phyloP scores from a whole-genome alignment of 1,140 invertebrate species.

The Psix sp. region DNA sequence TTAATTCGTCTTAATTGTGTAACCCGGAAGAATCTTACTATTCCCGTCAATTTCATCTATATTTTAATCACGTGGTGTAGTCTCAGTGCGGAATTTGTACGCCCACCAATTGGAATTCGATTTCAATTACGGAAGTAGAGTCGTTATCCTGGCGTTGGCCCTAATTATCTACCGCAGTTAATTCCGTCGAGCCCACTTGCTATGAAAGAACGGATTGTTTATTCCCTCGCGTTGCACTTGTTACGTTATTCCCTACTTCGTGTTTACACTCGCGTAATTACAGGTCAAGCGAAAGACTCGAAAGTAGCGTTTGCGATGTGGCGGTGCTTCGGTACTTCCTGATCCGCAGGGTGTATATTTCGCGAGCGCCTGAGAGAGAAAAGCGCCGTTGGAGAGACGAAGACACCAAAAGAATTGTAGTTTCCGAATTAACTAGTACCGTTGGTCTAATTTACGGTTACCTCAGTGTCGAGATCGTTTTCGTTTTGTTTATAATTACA shows the following conservation, averaged over 20 bases:
- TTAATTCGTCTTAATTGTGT: too few species aligned
- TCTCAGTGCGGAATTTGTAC: too few species aligned
- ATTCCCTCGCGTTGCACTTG: constrained; percentile 50
- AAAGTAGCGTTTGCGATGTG: constrained; percentile 64
- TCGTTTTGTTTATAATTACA: constrained; percentile 27
- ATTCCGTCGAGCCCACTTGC: constrained; percentile 34
- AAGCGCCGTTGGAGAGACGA: neutral
- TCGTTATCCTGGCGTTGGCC: too few species aligned
- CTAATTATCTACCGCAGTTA: constrained; percentile 41
- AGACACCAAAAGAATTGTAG: constrained; percentile 18
- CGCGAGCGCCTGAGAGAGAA: constrained; percentile 4
- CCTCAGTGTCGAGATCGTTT: constrained; percentile 20
- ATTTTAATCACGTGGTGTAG: too few species aligned
- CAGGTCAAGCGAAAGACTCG: constrained; percentile 65
- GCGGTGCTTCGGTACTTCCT: constrained; percentile 59
- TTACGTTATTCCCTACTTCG: constrained; percentile 59
- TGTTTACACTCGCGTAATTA: constrained; percentile 71
- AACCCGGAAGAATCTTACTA: too few species aligned
- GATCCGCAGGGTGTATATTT: constrained; percentile 33
- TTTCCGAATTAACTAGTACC: constrained; percentile 54
- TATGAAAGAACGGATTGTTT: constrained; percentile 36
- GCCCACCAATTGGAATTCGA: too few species aligned
- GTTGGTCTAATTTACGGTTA: constrained; percentile 56
- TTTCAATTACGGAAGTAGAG: too few species aligned
- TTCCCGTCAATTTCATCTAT: too few species aligned